Conservation (phyloP, 2,113 vertebrate species). For the Eubucco bourcierii region DNA sequence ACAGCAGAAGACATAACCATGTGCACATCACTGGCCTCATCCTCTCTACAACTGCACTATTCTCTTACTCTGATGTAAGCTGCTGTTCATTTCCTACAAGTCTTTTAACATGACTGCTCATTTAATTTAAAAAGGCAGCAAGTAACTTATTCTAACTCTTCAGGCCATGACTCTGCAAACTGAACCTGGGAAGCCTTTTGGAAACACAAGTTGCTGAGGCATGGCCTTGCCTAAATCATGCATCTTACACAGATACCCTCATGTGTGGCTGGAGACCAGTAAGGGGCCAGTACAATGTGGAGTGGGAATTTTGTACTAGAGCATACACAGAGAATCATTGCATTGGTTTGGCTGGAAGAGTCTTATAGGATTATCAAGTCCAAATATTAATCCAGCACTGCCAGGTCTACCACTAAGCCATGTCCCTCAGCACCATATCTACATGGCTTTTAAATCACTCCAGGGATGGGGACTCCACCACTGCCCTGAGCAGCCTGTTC, state of each 20-base stretch:
- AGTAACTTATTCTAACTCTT: background rate
- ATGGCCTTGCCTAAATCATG: background rate
- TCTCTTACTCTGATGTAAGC: background rate
- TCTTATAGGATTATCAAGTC: background rate
- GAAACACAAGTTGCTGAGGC: background rate
- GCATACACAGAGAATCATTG: background rate
- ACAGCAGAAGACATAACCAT: background rate
- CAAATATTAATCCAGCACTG: no score
- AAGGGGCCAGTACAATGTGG: background rate
- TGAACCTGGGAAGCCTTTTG: background rate
- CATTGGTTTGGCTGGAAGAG: background rate
- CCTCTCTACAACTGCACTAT: background rate
- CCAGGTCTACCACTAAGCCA: no score
- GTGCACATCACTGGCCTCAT: background rate
- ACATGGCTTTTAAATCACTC: no score
- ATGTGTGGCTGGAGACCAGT: background rate
- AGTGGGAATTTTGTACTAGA: background rate
- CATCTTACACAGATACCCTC: background rate
- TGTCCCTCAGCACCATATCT: no score
- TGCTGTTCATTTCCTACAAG: background rate
- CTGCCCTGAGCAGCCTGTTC: no score
- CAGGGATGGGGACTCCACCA: no score
- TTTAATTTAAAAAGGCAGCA: background rate
- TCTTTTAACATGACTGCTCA: background rate
- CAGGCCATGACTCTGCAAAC: background rate